Evolutionary conservation across 2,888 invertebrate genomes (phyloP), one percentile per base, ranked within the genome.

Genomic region (Epinotia bilunana): DNA sequence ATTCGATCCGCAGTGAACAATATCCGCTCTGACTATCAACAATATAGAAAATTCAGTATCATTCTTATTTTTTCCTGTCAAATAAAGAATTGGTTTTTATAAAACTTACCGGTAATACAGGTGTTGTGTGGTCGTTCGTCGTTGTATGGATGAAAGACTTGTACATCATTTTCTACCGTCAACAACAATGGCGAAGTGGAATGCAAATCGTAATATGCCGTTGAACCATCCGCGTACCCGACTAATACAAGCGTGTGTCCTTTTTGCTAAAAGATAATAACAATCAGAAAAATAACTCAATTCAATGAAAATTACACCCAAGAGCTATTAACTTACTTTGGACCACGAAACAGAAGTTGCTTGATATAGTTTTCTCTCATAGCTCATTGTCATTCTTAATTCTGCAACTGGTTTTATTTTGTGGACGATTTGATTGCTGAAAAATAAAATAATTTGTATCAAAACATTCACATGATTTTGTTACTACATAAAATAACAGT

Each of bases 151-250:
- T 95, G 93, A 49, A 96, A 84, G 39, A 94, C 85, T 0, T 87
- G 86, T 1, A 94, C 84, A 4, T 88, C 91, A 46, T 90, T 86
- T 75, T 91, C 86, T 63, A 84, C 86, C 5, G 82, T 86, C 64
- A 82, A 88, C 62, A 96, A 82, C 12, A 96, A 81, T 1, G 94
- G 91, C 0, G 96, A 95, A 18, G 91, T 87, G 1, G 89, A 90
- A 0, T 84, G 86, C 20, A 97, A 81, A 84, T 97, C 94, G 91
- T 95, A 97, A n/a, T 95, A 85, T 4, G 95, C 96, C 2, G 95
- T 94, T 46, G 95, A 91, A 0, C 97, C 97, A 83, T 96, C 95
- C 0, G 95, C 92, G 83, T 96, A 97, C 2, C 96, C 96, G 2
- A 95, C 96, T n/a, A 95, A 94, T 63, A 97, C 87, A 49, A 91